Conservation (phyloP, 2,888 invertebrate species). For the Cryptus armator region DNA sequence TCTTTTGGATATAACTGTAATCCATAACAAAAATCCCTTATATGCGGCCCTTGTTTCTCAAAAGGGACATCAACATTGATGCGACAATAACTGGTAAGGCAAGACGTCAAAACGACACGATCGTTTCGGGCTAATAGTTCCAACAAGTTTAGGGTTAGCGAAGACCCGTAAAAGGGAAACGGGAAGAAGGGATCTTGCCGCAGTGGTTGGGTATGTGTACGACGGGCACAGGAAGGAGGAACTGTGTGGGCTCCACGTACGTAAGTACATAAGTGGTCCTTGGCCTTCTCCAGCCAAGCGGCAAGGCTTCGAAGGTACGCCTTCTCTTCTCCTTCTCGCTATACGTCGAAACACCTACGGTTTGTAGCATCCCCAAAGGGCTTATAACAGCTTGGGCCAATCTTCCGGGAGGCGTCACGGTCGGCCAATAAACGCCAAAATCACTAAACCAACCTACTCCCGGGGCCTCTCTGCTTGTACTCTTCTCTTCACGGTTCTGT, state of each 20-base stretch:
- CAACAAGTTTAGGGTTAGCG: slow-evolving; percentile 53
- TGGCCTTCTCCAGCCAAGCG: slow-evolving; percentile 60
- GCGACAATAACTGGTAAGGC: slow-evolving; percentile 13
- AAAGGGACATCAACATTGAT: not conserved
- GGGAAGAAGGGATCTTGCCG: slow-evolving; percentile 27
- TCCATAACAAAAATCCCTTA: not conserved
- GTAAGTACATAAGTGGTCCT: slow-evolving; percentile 70
- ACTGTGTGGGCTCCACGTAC: slow-evolving; percentile 44
- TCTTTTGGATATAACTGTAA: not conserved
- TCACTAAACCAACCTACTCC: slow-evolving; percentile 83
- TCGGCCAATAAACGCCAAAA: slow-evolving; percentile 83
- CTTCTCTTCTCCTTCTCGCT: slow-evolving; percentile 38
- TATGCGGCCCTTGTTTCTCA: not conserved
- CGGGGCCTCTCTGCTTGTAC: slow-evolving; percentile 10
- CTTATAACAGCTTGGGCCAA: slow-evolving; percentile 80
- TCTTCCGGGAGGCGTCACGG: slow-evolving; percentile 82
- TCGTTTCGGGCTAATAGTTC: slow-evolving; percentile 37
- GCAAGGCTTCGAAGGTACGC: slow-evolving; percentile 45
- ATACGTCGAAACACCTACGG: slow-evolving; percentile 79
- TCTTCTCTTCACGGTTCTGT: slow-evolving; percentile 26
- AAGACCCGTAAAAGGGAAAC: slow-evolving; percentile 50
- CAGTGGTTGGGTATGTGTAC: slow-evolving; percentile 22
- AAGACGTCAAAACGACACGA: slow-evolving; percentile 5
- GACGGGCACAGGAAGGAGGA: slow-evolving; percentile 20
- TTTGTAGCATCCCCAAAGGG: slow-evolving; percentile 77